A percentile compares a stretch with the other conserved stretches of the same genome.
Evolutionary conservation across 2,797 vertebrate species (phyloP).

Genomic region (Hozukius guyotensis): DNA sequence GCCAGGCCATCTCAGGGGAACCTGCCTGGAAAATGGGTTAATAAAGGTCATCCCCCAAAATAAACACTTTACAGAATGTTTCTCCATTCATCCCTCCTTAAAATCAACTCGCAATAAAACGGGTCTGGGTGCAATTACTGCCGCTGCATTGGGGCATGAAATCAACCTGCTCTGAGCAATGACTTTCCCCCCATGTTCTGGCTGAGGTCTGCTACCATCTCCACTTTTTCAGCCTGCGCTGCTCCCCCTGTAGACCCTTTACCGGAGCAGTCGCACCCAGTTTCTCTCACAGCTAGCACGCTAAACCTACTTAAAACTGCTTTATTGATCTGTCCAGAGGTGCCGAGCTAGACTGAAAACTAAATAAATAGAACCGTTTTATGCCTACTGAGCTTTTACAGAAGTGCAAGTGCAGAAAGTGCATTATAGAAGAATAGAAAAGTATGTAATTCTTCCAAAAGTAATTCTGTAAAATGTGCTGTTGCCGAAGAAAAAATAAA

Average conservation of each 20-base stretch:
- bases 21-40: conserved; percentile 93
- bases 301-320: conserved; percentile 72
- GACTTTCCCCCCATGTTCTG: conserved; percentile 84
- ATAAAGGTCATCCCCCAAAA: conserved; percentile 98
- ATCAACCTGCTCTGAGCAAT: conserved; percentile 90
- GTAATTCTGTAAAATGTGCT: conserved; percentile 73
- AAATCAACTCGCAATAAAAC: conserved; percentile 98
- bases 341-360: conserved; percentile 80
- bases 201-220: conserved; percentile 88
- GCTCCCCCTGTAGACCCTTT: conserved; percentile 55
- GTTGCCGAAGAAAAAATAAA: conserved; percentile 68
- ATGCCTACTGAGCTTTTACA: conserved; percentile 75
- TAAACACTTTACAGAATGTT: conserved; percentile 98
- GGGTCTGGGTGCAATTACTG: conserved; percentile 97
- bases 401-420: conserved; percentile 76
- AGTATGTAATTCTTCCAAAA: conserved; percentile 67
- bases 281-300: conserved; percentile 55
- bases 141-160: conserved; percentile 94
- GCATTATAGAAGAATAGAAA: conserved; percentile 70
- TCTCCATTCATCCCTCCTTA: conserved; percentile 94
- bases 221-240: conserved; percentile 59
- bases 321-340: conserved; percentile 80
- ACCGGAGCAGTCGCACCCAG: conserved; percentile 46
- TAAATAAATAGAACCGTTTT: conserved; percentile 74
- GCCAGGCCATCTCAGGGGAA: conserved; percentile 88